Conservation (phyloP, 2,797 vertebrate genomes). For the Silurus aristotelis region DNA sequence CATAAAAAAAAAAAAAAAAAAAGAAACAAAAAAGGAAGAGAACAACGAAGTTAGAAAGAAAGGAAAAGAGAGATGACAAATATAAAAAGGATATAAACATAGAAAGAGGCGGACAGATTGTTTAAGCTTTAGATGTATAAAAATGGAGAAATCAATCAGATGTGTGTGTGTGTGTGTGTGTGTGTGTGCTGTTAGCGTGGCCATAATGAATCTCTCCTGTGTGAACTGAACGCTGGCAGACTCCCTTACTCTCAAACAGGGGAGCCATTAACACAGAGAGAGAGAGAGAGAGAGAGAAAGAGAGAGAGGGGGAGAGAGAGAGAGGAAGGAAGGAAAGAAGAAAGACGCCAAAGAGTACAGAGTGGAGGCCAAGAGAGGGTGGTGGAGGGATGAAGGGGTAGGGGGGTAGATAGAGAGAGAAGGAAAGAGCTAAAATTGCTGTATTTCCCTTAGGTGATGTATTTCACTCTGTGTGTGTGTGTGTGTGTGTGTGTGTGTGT, state of each 20-base stretch:
- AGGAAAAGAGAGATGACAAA: not conserved
- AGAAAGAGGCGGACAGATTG: not conserved
- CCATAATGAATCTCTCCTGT: constrained; percentile 84
- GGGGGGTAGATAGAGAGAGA: constrained; percentile 57
- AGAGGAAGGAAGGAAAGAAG: constrained; percentile 81
- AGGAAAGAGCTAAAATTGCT: constrained; percentile 53
- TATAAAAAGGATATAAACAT: not conserved
- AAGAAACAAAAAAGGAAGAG: not conserved
- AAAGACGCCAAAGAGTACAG: constrained; percentile 82
- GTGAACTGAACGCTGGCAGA: constrained; percentile 81
- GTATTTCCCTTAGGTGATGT: constrained; percentile 63
- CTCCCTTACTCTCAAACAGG: constrained; percentile 82
- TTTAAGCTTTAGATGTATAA: not conserved
- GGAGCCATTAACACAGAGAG: constrained; percentile 80
- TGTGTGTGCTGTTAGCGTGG: constrained; percentile 56
- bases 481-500: constrained; percentile 64
- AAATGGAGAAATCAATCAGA: not conserved
- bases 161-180: too few relatives aligned
- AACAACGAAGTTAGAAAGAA: not conserved
- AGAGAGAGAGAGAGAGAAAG: constrained; percentile 67
- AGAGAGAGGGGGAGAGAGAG: constrained; percentile 70
- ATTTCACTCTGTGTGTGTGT: constrained; percentile 59
- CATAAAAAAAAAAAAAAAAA: not conserved
- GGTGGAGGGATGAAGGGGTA: constrained; percentile 62
- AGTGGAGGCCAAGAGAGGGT: constrained; percentile 68